Conservation (phyloP, 2,888 invertebrate genomes). For the Sclerodermus sp. region DNA sequence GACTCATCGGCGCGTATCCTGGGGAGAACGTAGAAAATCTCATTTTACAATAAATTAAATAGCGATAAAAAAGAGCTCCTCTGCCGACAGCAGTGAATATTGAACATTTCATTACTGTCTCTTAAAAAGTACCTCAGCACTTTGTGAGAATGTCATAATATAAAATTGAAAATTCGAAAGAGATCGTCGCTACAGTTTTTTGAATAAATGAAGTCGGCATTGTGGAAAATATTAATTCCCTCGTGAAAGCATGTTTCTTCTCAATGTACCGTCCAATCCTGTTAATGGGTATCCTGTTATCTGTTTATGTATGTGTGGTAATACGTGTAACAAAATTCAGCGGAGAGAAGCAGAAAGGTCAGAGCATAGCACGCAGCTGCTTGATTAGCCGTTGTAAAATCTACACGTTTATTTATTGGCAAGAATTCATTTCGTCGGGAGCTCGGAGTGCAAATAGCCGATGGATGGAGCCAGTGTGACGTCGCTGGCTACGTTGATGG, state of each 20-base stretch:
- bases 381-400: slow-evolving; percentile 47
- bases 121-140: too few species aligned
- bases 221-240: too few species aligned
- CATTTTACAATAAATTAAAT: too few species aligned
- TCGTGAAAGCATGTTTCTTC: slow-evolving; percentile 18
- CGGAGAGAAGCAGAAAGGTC: not conserved
- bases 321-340: not conserved
- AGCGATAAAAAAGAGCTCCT: too few species aligned
- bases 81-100: too few species aligned
- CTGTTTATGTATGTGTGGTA: not conserved
- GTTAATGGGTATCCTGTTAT: too few species aligned
- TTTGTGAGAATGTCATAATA: too few species aligned
- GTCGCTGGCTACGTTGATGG: not conserved
- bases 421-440: slow-evolving; percentile 40
- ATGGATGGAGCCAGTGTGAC: slow-evolving; percentile 19
- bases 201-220: too few species aligned
- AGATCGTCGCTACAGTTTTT: too few species aligned
- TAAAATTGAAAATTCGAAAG: too few species aligned
- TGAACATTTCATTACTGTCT: too few species aligned
- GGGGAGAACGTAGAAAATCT: too few species aligned
- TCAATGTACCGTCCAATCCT: slow-evolving; percentile 9
- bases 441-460: slow-evolving; percentile 34
- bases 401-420: slow-evolving; percentile 39
- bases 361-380: slow-evolving; percentile 13
- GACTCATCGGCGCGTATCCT: slow-evolving; percentile 84